Base-by-base conservation (phyloP, 2,797 vertebrate species). In the Pipistrellus kuhlii region DNA sequence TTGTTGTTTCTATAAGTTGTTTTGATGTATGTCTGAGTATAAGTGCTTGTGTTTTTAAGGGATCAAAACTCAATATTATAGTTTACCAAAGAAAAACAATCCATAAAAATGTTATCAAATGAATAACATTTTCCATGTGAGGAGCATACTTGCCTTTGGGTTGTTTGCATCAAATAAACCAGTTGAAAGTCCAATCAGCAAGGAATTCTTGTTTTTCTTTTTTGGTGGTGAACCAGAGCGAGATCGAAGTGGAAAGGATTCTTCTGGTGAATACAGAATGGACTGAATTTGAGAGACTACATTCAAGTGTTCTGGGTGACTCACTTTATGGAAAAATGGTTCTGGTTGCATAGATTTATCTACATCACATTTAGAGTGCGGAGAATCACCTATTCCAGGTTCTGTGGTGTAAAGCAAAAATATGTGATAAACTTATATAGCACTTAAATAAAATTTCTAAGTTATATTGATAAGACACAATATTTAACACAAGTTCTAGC, bases 121-220 rank as follows among this genome's bases (percentile, higher is more conserved):
- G 4, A 57, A 27, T 82, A 86, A 87, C 0, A 95, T 62, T 94
- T 87, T 90, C 25, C 2, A 93, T 15, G 20, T 69, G 66, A 94
- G 55, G 23, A 84, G 0, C 9, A 88, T 21, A 96, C 98, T 98
- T 98, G 99, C 99, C 99, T 99, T 99, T 96, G 99, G 99, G 96
- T 99, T 99, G 35, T 99, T 99, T 97, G 99, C 98, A 95, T 99
- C 99, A 96, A 99, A 99, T 92, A 99, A 98, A 96, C 99, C 99
- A 1, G 99, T 99, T 83, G 99, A 99, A 96, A 99, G 99, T 78
- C 99, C 99, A 82, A 99, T 99, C 96, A 99, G 98, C 93, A 99
- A 98, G 3, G 98, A 98, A 72, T 98, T 97, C 96, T 99, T 99
- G 93, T 98, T 98, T 97, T 98, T 99, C 95, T 96, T 98, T 97